Evolutionary conservation across 2,888 invertebrate species (phyloP), one percentile per base, ranked within the genome.

Genomic region (Pediacus dermestoides): DNA sequence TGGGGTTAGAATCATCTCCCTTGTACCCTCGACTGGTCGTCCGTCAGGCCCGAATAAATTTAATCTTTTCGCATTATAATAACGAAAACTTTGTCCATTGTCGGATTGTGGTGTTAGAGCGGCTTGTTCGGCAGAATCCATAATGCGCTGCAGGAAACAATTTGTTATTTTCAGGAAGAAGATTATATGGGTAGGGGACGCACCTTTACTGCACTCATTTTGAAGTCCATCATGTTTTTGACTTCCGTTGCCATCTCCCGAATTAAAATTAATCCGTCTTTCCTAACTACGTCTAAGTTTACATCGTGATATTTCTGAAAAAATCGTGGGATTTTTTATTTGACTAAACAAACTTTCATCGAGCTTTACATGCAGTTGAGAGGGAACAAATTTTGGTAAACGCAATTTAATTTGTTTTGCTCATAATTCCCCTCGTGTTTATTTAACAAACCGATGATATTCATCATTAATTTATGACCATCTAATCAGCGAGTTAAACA

Each of bases 181-280:
- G 30, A 36, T 16, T 28, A 30, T 9, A 21, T 16, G 12, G n/a
- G 28, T 12, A 26, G 14, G 7, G 7, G 2, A 75, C 81, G 82
- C 70, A 91, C 92, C 87, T 88, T 86, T 37, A 92, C 89, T 16
- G 91, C 88, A 66, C 88, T 87, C 71, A 85, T 88, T 72, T 91
- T 90, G 71, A 90, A 88, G 66, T 90, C 89, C 85, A 91, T 86
- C 79, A 92, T 88, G 67, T 88, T 89, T 70, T 91, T 89, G 36
- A 94, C 89, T 71, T 93, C 91, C 0, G 81, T 80, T 7, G 89
- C 88, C 75, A 91, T 83, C 68, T 93, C 90, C 30, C 88, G 78
- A 41, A 92, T 84, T 53, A 93, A 74, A 46, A 89, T 76, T 46
- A 88, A 74, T 4, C 92, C 89, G 63, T 93, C 92, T 66, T 89